phyloP scores from a whole-genome alignment of 2,888 invertebrate genomes.

The Fabriciana adippe region DNA sequence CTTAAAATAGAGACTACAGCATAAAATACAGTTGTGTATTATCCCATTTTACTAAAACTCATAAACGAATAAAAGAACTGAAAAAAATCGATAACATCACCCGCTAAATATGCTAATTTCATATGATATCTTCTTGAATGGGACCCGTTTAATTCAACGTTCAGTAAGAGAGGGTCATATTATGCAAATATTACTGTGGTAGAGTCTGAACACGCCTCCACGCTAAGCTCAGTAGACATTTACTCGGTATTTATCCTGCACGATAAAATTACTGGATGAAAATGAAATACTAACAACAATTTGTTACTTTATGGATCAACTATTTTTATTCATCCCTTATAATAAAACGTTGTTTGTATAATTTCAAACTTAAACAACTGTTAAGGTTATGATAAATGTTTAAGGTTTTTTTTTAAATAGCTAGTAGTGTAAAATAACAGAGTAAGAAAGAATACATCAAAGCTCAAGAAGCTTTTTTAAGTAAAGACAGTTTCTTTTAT shows the following conservation, averaged over 20 bases:
- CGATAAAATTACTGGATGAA: slow-evolving; percentile 11
- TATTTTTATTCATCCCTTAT: no score
- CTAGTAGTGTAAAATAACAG: no score
- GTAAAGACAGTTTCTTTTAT: no score
- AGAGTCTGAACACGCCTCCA: background rate
- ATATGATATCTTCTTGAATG: slow-evolving; percentile 19
- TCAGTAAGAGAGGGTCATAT: slow-evolving; percentile 17
- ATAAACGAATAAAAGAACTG: slow-evolving; percentile 5
- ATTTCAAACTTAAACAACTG: no score
- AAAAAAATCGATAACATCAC: background rate
- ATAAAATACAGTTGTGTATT: slow-evolving; percentile 1
- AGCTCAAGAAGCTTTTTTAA: no score
- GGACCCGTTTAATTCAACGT: slow-evolving; percentile 16
- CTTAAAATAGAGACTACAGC: background rate
- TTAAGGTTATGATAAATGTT: no score
- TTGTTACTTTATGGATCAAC: background rate
- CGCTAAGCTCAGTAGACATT: slow-evolving; percentile 4
- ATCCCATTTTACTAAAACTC: background rate
- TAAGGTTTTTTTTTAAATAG: no score
- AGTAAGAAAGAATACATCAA: no score
- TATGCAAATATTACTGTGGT: slow-evolving; percentile 16
- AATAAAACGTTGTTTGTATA: no score
- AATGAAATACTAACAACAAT: background rate
- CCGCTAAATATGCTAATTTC: slow-evolving; percentile 11
- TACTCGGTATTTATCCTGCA: slow-evolving; percentile 7